A percentile compares a stretch with the other conserved stretches of the same genome.
phyloP scores from a whole-genome alignment of 1,140 invertebrate species.

The Drosophila ficusphila region DNA sequence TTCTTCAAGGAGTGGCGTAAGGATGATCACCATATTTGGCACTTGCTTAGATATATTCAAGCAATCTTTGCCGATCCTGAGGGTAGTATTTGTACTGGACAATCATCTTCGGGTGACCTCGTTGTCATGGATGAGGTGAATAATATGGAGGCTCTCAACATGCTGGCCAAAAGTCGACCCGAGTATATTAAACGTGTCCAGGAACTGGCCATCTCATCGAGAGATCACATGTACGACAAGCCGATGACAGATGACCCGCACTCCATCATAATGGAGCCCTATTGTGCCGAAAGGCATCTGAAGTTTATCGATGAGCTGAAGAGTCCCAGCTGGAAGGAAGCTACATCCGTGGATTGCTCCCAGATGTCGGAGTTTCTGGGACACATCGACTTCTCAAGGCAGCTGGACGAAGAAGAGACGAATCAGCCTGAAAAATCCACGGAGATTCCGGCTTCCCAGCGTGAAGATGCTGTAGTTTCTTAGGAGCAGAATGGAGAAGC shows the following conservation, averaged over 20 bases:
- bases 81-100: slow-evolving; percentile 25
- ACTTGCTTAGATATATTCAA: slow-evolving; percentile 93
- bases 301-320: slow-evolving; percentile 83
- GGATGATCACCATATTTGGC: slow-evolving; percentile 93
- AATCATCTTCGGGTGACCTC: slow-evolving; percentile 24
- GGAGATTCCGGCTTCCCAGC: neutral
- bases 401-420: slow-evolving; percentile 25
- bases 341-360: neutral
- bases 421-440: neutral
- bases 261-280: slow-evolving; percentile 92
- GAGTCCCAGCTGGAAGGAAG: slow-evolving; percentile 26
- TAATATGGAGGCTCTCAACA: slow-evolving; percentile 90
- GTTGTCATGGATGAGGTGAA: slow-evolving; percentile 86
- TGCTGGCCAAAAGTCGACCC: slow-evolving; percentile 89
- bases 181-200: slow-evolving; percentile 88
- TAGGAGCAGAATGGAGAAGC: neutral
- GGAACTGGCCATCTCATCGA: slow-evolving; percentile 89
- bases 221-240: slow-evolving; percentile 90
- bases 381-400: slow-evolving; percentile 33
- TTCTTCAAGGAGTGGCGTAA: slow-evolving; percentile 93
- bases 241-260: slow-evolving; percentile 92
- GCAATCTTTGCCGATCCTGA: slow-evolving; percentile 87
- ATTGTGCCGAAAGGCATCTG: slow-evolving; percentile 90
- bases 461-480: neutral
- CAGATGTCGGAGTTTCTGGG: slow-evolving; percentile 40